phyloP scores from a whole-genome alignment of 1,140 invertebrate genomes.

The Ceratosolen fusciceps region DNA sequence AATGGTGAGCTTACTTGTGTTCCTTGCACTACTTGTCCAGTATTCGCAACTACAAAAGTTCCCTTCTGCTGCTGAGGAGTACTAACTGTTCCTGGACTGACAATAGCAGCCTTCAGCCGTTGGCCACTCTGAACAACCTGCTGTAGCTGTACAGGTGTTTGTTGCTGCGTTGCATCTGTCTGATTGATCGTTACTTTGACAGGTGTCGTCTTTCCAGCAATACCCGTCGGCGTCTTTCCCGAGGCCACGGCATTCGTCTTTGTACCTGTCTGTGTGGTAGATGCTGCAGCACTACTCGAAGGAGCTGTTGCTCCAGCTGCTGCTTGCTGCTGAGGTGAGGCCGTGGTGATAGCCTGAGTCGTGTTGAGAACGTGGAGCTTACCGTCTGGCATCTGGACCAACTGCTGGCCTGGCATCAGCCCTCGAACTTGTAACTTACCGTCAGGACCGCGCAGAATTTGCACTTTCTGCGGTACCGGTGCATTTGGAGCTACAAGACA shows the following conservation, averaged over 20 bases:
- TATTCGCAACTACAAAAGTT: constrained; percentile 65
- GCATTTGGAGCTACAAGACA: constrained; percentile 21
- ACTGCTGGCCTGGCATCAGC: constrained; percentile 92
- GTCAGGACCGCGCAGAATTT: constrained; percentile 90
- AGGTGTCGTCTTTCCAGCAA: constrained; percentile 56
- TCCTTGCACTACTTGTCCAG: constrained; percentile 65
- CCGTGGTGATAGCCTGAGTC: constrained; percentile 63
- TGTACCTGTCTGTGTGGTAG: constrained; percentile 45
- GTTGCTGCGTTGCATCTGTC: constrained; percentile 48
- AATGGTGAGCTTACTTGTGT: constrained; percentile 57
- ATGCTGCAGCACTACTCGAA: constrained; percentile 47
- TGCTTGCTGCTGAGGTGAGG: constrained; percentile 50
- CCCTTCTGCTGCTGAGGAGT: constrained; percentile 58
- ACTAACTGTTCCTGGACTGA: constrained; percentile 46
- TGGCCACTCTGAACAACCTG: constrained; percentile 57
- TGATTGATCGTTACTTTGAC: constrained; percentile 54
- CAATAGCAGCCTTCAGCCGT: constrained; percentile 55
- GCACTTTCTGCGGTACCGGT: constrained; percentile 79
- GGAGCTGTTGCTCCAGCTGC: constrained; percentile 51
- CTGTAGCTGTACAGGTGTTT: constrained; percentile 58
- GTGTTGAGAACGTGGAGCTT: constrained; percentile 89
- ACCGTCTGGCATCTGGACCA: constrained; percentile 93
- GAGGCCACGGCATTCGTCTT: constrained; percentile 53
- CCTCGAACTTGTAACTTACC: constrained; percentile 94
- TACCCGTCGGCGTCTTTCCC: constrained; percentile 49